A percentile compares a stretch with the other conserved stretches of the same genome.
phyloP scores from a whole-genome alignment of 2,797 vertebrate species.

The Semaprochilodus insignis region DNA sequence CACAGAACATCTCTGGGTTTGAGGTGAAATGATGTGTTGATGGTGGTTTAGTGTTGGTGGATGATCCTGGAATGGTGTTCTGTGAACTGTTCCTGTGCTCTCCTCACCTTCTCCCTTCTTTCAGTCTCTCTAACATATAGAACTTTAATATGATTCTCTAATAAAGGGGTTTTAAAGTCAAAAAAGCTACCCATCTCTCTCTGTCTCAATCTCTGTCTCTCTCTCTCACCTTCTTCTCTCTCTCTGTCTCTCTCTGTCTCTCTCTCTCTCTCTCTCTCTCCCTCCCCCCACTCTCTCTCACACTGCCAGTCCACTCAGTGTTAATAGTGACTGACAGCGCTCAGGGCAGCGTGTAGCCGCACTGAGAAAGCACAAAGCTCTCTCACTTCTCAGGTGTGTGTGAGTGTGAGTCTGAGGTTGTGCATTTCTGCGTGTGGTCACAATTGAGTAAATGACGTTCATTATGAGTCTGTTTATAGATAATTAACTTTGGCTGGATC shows the following conservation, averaged over 20 bases:
- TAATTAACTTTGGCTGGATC: background rate
- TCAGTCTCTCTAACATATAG: too few species aligned
- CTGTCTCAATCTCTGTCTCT: background rate
- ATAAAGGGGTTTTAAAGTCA: too few species aligned
- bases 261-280: conserved; percentile 72
- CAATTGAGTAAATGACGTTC: conserved; percentile 57
- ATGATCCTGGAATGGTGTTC: too few species aligned
- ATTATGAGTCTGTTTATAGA: background rate
- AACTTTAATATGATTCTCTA: too few species aligned
- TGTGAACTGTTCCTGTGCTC: too few species aligned
- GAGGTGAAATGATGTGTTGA: too few species aligned
- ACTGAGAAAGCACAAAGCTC: conserved; percentile 48
- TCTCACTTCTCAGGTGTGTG: conserved; percentile 52
- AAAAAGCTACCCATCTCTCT: too few species aligned
- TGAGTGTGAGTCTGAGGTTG: conserved; percentile 58
- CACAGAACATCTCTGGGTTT: too few species aligned
- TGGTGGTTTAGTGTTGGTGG: too few species aligned
- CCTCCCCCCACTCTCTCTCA: conserved; percentile 64
- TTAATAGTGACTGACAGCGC: conserved; percentile 85
- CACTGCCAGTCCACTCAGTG: conserved; percentile 25
- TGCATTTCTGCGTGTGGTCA: conserved; percentile 58
- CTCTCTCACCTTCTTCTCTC: conserved; percentile 4
- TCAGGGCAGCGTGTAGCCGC: conserved; percentile 65
- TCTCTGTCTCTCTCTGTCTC: conserved; percentile 73
- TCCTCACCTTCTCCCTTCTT: too few species aligned